phyloP scores from a whole-genome alignment of 92 coral and sea anemone species.

The Parazoanthus darwini region DNA sequence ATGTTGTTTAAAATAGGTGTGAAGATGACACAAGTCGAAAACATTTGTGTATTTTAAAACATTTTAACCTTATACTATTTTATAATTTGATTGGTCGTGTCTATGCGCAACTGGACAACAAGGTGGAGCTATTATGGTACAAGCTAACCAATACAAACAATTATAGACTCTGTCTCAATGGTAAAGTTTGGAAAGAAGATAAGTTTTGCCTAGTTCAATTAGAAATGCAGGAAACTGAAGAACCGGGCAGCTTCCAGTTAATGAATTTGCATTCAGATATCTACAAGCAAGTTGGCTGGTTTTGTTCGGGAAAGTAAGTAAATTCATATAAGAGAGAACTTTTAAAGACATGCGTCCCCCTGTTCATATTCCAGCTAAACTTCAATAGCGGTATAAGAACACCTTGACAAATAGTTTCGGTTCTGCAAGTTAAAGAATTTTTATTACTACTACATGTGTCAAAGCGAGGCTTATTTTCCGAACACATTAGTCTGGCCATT shows the following conservation, averaged over 20 bases:
- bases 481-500: slow-evolving; percentile 12
- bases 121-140: too few species aligned
- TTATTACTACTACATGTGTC: slow-evolving; percentile 5
- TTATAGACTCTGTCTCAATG: slow-evolving; percentile 9
- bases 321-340: background rate
- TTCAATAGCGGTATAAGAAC: too few species aligned
- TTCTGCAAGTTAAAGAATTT: slow-evolving; percentile 11
- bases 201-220: background rate
- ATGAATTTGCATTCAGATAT: slow-evolving; percentile 11
- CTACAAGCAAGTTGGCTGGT: slow-evolving; percentile 8
- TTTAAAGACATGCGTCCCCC: too few species aligned
- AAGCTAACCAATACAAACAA: slow-evolving; percentile 1
- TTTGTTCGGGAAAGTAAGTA: slow-evolving; percentile 9
- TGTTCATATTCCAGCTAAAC: too few species aligned
- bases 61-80: too few species aligned
- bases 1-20: too few species aligned
- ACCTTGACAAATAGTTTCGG: background rate
- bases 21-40: too few species aligned
- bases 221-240: slow-evolving; percentile 13
- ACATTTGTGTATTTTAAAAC: too few species aligned
- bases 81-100: too few species aligned
- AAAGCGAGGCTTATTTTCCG: slow-evolving; percentile 9
- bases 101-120: too few species aligned
- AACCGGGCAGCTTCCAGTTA: slow-evolving; percentile 4
- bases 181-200: slow-evolving; percentile 12